Percentiles rank a stretch among this genome's conserved stretches.
phyloP scores from a whole-genome alignment of 2,797 vertebrate species.

The Pangasius larnaudii region DNA sequence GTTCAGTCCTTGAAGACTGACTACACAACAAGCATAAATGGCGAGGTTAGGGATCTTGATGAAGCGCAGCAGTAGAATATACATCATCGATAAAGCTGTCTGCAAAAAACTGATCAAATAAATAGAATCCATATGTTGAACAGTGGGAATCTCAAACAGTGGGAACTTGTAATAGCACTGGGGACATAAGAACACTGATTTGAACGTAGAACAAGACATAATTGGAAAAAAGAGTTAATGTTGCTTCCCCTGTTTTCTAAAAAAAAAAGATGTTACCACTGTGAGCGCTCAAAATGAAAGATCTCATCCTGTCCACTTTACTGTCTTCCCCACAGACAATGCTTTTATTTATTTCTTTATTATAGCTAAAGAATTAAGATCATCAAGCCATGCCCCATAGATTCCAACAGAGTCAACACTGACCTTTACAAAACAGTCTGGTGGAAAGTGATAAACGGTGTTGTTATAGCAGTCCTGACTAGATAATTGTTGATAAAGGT shows the following conservation, averaged over 20 bases:
- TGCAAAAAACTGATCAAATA: background rate
- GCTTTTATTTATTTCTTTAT: slow-evolving; percentile 50
- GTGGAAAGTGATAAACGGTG: slow-evolving; percentile 32
- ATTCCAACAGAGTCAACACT: slow-evolving; percentile 18
- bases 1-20: slow-evolving; percentile 46
- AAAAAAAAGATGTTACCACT: background rate
- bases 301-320: background rate
- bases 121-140: background rate
- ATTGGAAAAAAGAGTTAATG: background rate
- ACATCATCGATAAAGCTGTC: background rate
- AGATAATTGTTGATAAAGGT: slow-evolving; percentile 42
- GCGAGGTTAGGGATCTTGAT: background rate
- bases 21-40: background rate
- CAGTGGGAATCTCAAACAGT: background rate
- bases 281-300: background rate
- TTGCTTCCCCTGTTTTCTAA: background rate
- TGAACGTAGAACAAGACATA: background rate
- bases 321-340: slow-evolving; percentile 61
- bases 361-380: slow-evolving; percentile 45
- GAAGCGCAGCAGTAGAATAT: background rate
- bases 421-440: slow-evolving; percentile 53
- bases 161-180: background rate
- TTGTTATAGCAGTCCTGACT: slow-evolving; percentile 19
- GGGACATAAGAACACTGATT: background rate
- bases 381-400: slow-evolving; percentile 18